Percentiles rank a stretch among this genome's conserved stretches.
These are phyloP conservation scores for Halcyon malimbica DNA, from an alignment of 2,113 vertebrate species.

Conservation along the genomic window DNA sequence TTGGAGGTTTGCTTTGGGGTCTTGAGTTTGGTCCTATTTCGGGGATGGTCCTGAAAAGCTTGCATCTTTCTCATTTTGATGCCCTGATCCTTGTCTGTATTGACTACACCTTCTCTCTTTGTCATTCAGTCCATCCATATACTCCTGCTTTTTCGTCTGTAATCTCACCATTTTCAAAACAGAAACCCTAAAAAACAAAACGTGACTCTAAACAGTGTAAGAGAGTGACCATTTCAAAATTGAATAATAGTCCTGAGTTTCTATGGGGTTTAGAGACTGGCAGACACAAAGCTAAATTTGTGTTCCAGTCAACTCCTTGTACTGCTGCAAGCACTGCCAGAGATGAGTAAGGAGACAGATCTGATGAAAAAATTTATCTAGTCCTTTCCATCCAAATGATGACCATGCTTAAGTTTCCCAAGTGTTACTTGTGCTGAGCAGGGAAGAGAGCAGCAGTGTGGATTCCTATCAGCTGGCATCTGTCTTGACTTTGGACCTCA, in stretches of 20 bases:
- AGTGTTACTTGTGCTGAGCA: background rate
- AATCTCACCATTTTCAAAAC: background rate
- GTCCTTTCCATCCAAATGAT: background rate
- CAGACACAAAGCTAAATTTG: background rate
- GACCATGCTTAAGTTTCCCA: background rate
- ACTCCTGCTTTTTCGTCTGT: background rate
- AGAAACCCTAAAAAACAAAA: background rate
- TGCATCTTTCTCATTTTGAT: background rate
- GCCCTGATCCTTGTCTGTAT: background rate
- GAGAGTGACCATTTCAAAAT: background rate
- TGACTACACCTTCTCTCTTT: background rate
- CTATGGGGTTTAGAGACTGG: background rate
- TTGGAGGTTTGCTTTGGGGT: background rate
- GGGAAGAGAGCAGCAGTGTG: background rate
- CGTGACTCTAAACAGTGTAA: background rate
- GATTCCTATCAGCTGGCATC: background rate
- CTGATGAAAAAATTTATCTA: background rate
- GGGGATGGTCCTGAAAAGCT: background rate
- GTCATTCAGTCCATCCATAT: background rate
- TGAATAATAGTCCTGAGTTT: background rate
- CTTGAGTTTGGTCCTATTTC: background rate
- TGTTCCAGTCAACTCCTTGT: background rate
- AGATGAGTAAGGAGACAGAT: background rate
- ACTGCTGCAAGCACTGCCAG: background rate
- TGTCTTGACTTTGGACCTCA: background rate